Evolutionary conservation across 2,888 invertebrate genomes (phyloP).

Genomic region (Glomeris marginata): DNA sequence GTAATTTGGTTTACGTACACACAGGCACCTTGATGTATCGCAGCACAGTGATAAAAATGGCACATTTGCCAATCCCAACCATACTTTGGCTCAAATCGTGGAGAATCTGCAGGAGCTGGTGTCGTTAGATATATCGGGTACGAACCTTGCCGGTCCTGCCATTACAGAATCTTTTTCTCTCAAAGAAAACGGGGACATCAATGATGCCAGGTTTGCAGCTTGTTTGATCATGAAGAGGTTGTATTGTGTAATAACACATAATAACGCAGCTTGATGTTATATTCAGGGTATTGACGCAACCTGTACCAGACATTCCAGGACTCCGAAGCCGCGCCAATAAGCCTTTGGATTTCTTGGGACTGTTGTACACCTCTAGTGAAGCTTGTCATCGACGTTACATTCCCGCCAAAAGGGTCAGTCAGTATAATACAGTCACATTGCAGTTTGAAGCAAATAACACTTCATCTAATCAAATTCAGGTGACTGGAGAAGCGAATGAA

Average conservation of each 20-base stretch:
- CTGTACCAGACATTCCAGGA: conserved; percentile 64
- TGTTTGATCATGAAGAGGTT: too few relatives aligned
- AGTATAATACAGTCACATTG: neutral
- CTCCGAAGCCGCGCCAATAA: conserved; percentile 55
- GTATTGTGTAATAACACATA: too few relatives aligned
- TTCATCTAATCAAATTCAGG: conserved; percentile 36
- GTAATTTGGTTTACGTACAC: conserved; percentile 17
- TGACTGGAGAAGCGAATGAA: conserved; percentile 82
- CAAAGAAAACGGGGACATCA: conserved; percentile 4
- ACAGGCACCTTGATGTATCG: conserved; percentile 70
- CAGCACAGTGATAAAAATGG: conserved; percentile 43
- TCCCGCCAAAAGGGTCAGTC: conserved; percentile 64
- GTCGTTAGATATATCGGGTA: conserved; percentile 87
- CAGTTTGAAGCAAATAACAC: neutral
- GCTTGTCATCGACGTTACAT: conserved; percentile 82
- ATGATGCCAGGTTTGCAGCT: neutral
- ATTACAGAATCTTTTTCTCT: conserved; percentile 16
- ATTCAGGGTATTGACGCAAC: neutral
- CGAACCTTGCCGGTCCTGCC: conserved; percentile 80
- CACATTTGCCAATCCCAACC: conserved; percentile 57
- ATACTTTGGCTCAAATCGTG: conserved; percentile 53
- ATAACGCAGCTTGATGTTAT: too few relatives aligned
- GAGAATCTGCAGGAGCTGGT: conserved; percentile 54
- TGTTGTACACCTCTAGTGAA: conserved; percentile 76
- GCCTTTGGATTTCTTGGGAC: conserved; percentile 75